phyloP scores from a whole-genome alignment of 2,888 invertebrate species.

The Acronicta aceris region DNA sequence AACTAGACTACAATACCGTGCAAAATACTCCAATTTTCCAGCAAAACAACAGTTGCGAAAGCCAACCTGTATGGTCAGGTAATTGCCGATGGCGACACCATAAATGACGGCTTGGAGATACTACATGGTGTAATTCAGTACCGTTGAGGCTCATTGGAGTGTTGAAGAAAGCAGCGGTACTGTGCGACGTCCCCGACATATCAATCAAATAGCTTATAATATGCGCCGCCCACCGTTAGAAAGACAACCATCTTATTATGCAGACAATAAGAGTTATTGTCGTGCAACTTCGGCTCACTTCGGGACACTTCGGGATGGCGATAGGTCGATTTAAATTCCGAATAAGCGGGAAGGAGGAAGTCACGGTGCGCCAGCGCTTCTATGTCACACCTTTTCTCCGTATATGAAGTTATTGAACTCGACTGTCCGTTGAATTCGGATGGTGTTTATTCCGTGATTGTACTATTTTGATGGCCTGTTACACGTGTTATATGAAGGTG shows the following conservation, averaged over 20 bases:
- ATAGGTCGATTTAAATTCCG: slow-evolving; percentile 87
- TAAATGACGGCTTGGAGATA: slow-evolving; percentile 83
- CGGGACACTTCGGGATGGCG: slow-evolving; percentile 75
- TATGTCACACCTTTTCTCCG: slow-evolving; percentile 88
- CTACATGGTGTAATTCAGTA: slow-evolving; percentile 84
- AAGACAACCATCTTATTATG: slow-evolving; percentile 64
- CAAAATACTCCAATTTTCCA: slow-evolving; percentile 48
- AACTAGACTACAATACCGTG: slow-evolving; percentile 40
- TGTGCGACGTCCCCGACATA: slow-evolving; percentile 82
- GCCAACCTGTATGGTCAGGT: slow-evolving; percentile 62
- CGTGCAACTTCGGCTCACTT: slow-evolving; percentile 52
- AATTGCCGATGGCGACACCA: slow-evolving; percentile 83
- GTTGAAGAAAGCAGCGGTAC: slow-evolving; percentile 86
- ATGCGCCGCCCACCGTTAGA: slow-evolving; percentile 73
- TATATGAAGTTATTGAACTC: slow-evolving; percentile 86
- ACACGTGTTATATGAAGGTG: slow-evolving; percentile 49
- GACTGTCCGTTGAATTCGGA: slow-evolving; percentile 61
- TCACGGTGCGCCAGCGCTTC: slow-evolving; percentile 81
- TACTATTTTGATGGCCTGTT: slow-evolving; percentile 58
- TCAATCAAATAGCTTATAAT: slow-evolving; percentile 86
- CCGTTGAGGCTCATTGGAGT: slow-evolving; percentile 85
- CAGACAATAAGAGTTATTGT: slow-evolving; percentile 67
- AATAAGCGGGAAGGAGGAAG: slow-evolving; percentile 88
- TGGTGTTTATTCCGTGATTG: slow-evolving; percentile 64
- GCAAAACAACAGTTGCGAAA: slow-evolving; percentile 57